Evolutionary conservation across 2,888 invertebrate species (phyloP).

Genomic region (Sycophila texana): DNA sequence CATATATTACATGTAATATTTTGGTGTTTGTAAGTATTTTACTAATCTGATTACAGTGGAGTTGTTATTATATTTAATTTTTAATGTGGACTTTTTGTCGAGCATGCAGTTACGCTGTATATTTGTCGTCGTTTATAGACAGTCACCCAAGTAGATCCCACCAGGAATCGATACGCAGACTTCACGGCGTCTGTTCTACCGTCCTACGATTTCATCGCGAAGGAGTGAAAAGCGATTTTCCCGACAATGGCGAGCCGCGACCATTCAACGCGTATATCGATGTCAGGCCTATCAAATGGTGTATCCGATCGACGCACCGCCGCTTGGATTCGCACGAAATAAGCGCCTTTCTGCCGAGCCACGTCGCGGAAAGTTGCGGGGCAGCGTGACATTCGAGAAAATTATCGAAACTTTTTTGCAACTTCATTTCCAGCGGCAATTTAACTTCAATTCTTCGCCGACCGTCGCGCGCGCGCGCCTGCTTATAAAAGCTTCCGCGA

Average conservation of each 20-base stretch:
- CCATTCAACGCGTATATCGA: no score
- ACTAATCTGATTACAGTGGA: neutral
- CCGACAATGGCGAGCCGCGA: conserved; percentile 10
- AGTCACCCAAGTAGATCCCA: conserved; percentile 21
- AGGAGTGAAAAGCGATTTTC: neutral
- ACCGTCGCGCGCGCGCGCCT: neutral
- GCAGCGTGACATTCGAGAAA: no score
- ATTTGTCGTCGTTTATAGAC: conserved; percentile 19
- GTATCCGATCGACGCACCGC: no score
- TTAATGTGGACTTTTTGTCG: conserved; percentile 16
- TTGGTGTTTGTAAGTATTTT: conserved; percentile 7
- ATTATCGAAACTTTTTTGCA: neutral
- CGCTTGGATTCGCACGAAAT: no score
- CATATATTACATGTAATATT: conserved; percentile 2
- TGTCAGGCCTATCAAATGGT: no score
- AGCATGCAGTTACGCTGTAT: conserved; percentile 27
- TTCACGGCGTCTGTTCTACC: conserved; percentile 27
- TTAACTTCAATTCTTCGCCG: conserved; percentile 4
- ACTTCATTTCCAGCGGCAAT: neutral
- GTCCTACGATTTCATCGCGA: conserved; percentile 11
- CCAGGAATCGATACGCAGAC: conserved; percentile 16
- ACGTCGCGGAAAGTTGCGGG: no score
- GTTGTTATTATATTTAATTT: conserved; percentile 12
- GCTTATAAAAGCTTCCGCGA: neutral
- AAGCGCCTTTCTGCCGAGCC: no score